A percentile compares a stretch with the other conserved stretches of the same genome.
These are phyloP conservation scores for Melinaea marsaeus DNA, from an alignment of 2,888 invertebrate genomes.

Conservation along the genomic window DNA sequence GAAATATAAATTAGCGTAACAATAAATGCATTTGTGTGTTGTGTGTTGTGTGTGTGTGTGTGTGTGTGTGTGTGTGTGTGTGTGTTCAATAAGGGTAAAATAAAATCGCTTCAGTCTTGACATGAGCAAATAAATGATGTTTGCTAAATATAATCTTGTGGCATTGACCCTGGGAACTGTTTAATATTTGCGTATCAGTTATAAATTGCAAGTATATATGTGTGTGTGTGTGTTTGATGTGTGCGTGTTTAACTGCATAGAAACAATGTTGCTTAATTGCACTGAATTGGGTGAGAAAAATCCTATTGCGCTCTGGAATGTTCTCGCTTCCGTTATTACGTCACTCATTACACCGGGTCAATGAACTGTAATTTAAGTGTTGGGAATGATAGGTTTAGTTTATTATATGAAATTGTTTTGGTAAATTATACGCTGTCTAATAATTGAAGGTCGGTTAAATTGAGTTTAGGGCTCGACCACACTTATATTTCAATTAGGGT, in stretches of 20 bases:
- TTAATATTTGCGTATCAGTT: constrained; percentile 37
- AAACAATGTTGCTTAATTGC: constrained; percentile 59
- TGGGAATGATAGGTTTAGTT: neutral
- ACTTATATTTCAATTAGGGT: neutral
- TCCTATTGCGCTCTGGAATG: constrained; percentile 47
- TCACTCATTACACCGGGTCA: constrained; percentile 45
- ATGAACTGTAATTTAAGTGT: constrained; percentile 42
- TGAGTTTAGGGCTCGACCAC: neutral
- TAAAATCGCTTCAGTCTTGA: constrained; percentile 27
- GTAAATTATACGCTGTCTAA: neutral
- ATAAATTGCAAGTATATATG: constrained; percentile 15
- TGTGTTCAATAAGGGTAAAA: constrained; percentile 29
- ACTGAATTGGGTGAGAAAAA: constrained; percentile 59
- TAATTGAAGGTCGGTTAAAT: neutral
- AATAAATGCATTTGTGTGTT: constrained; percentile 19
- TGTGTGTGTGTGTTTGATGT: constrained; percentile 39
- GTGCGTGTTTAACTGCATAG: constrained; percentile 29
- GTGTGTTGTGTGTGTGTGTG: constrained; percentile 17
- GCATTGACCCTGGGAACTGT: constrained; percentile 49
- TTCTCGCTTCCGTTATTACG: constrained; percentile 47
- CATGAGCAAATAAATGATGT: constrained; percentile 34
- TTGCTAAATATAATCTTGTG: constrained; percentile 44
- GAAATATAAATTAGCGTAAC: constrained; percentile 11
- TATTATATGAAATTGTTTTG: constrained; percentile 3
- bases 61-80: constrained; percentile 14